Evolutionary conservation across 2,113 vertebrate genomes (phyloP).

Genomic region (Cyprinus carpio): DNA sequence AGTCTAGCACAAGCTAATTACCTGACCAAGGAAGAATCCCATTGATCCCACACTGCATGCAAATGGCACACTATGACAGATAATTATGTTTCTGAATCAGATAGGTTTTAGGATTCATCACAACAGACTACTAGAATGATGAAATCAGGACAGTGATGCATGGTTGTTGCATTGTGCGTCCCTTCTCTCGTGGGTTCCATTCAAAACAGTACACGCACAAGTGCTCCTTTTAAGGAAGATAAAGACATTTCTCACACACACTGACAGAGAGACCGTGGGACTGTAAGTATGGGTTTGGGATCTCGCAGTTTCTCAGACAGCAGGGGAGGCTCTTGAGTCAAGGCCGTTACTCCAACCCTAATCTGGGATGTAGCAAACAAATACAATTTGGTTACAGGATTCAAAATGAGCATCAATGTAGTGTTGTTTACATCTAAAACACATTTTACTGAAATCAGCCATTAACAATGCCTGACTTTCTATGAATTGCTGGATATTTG

Average conservation of each 20-base stretch:
- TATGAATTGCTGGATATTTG: not conserved
- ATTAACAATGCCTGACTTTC: not conserved
- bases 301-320: constrained; percentile 40
- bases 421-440: not conserved
- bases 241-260: not conserved
- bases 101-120: not conserved
- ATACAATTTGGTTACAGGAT: not conserved
- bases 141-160: not conserved
- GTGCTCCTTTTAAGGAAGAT: not conserved
- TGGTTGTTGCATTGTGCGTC: not conserved
- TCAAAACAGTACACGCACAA: not conserved
- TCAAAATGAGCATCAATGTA: not conserved
- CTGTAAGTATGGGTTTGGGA: not conserved
- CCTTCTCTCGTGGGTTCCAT: not conserved
- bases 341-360: constrained; percentile 3
- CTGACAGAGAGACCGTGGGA: not conserved
- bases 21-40: not conserved
- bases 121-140: not conserved
- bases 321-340: constrained; percentile 24
- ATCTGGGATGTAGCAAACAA: not conserved
- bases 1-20: not conserved
- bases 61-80: constrained; percentile 4
- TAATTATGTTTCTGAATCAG: not conserved
- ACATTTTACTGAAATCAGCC: not conserved
- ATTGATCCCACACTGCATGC: not conserved